These are phyloP conservation scores for Drosophila mettleri DNA, from an alignment of 2,888 invertebrate genomes.

Conservation along the genomic window DNA sequence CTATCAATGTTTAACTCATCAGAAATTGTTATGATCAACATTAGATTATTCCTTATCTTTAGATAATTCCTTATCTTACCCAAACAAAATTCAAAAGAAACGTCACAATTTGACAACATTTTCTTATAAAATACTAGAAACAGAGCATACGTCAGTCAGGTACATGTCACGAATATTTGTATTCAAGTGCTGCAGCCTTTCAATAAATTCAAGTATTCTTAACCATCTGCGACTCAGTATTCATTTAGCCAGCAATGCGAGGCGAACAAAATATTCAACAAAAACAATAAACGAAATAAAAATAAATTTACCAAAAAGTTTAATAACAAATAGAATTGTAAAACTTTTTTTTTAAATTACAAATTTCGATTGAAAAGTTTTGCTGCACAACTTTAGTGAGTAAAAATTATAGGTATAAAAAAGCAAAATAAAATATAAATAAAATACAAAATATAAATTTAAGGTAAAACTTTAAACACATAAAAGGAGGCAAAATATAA, in stretches of 20 bases:
- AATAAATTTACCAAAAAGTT: too few species aligned
- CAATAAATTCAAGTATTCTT: conserved; percentile 8
- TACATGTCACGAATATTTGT: not conserved
- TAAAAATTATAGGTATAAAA: not conserved
- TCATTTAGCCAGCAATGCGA: not conserved
- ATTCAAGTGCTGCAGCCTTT: not conserved
- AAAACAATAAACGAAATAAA: not conserved
- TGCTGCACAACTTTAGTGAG: not conserved
- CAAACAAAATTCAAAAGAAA: not conserved
- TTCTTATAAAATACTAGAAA: not conserved
- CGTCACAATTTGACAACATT: not conserved
- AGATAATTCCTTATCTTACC: too few species aligned
- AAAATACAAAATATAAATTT: not conserved
- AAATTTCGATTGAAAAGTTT: not conserved
- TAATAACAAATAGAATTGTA: not conserved
- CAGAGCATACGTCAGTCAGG: not conserved
- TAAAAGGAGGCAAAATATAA: too few species aligned
- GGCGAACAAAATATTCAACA: not conserved
- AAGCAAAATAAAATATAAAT: too few species aligned
- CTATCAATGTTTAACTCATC: not conserved
- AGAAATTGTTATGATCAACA: not conserved
- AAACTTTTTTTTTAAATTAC: not conserved
- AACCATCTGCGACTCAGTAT: conserved; percentile 8
- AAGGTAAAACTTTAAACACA: not conserved
- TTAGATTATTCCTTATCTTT: not conserved